Conservation (phyloP, 2,113 vertebrate species). For the Sus scrofa region DNA sequence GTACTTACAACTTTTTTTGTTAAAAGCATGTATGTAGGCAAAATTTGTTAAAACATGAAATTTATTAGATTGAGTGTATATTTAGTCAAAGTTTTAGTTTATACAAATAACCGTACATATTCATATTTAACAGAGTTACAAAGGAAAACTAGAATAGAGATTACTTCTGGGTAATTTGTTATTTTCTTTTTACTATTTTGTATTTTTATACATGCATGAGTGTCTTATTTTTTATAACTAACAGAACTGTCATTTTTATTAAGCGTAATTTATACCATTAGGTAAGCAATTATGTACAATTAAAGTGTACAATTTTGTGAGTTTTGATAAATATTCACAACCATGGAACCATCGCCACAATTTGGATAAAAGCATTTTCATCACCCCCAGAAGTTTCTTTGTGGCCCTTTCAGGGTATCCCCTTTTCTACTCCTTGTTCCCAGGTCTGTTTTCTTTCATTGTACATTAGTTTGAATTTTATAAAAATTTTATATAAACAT, state of each 20-base stretch:
- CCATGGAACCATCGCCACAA: background rate
- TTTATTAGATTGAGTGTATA: background rate
- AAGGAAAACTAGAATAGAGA: background rate
- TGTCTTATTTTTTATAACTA: background rate
- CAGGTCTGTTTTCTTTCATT: background rate
- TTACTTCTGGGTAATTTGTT: background rate
- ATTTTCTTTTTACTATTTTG: background rate
- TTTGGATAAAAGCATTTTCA: background rate
- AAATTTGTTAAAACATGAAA: background rate
- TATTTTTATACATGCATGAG: background rate
- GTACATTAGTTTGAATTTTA: background rate
- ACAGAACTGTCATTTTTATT: background rate
- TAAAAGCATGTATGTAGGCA: background rate
- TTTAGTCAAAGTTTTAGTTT: background rate
- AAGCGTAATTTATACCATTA: background rate
- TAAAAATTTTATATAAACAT: background rate
- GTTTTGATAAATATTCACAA: background rate
- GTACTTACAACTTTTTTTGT: background rate
- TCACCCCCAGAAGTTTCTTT: background rate
- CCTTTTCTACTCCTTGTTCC: background rate
- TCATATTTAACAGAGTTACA: background rate
- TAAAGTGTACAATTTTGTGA: background rate
- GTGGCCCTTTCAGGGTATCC: accelerated
- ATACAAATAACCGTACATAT: background rate
- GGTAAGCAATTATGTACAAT: background rate